These are phyloP conservation scores for Eunapius fragilis DNA, from an alignment of 37 sponge, comb jelly and placozoan genomes.

Conservation along the genomic window DNA sequence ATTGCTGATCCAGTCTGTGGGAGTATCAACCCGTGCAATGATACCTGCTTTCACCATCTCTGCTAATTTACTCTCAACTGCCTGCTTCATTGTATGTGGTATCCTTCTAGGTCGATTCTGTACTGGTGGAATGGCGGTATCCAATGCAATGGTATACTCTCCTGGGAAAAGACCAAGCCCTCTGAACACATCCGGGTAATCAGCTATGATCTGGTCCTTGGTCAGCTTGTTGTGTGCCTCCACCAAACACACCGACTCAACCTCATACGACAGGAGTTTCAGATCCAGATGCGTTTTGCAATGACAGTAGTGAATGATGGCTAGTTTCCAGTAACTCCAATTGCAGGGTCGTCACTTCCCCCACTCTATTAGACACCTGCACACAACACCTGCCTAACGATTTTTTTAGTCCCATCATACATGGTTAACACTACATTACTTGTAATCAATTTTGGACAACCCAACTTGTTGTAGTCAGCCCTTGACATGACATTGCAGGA, in stretches of 20 bases:
- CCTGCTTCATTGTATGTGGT: constrained; percentile 20
- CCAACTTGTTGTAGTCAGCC: no score
- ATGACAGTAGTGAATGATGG: not conserved
- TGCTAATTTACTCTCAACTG: constrained; percentile 11
- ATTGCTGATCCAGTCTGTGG: constrained; percentile 53
- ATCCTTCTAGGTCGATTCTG: constrained; percentile 29
- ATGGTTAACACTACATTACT: no score
- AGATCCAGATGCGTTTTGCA: not conserved
- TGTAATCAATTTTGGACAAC: no score
- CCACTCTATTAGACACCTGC: no score
- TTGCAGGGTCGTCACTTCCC: not conserved
- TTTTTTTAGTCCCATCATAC: no score
- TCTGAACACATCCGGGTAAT: constrained; percentile 13
- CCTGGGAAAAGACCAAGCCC: constrained; percentile 18
- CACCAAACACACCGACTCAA: constrained; percentile 8
- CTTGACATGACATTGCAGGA: no score
- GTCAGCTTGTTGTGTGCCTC: constrained; percentile 1
- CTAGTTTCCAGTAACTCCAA: constrained; percentile 1
- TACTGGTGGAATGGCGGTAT: constrained; percentile 19
- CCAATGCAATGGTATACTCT: constrained; percentile 22
- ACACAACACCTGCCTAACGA: no score
- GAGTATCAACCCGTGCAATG: constrained; percentile 34
- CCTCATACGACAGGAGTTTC: not conserved
- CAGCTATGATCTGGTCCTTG: not conserved
- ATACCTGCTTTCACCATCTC: constrained; percentile 21